phyloP scores from a whole-genome alignment of 2,113 vertebrate species.

The Mormyrus iriodes region DNA sequence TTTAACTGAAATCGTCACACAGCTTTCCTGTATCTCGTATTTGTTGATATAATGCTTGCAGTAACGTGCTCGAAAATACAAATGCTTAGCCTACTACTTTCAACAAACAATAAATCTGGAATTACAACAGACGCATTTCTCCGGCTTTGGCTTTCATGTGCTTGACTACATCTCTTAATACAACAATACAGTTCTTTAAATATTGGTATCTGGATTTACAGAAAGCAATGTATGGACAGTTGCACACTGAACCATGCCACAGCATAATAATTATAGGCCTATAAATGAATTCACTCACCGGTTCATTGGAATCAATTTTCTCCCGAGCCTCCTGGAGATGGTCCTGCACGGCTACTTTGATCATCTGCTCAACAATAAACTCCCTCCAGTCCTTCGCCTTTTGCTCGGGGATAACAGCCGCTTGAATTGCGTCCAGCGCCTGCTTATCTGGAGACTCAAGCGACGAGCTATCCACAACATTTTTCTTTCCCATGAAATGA shows the following conservation, averaged over 20 bases:
- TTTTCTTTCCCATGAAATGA: conserved; percentile 97
- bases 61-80: background rate
- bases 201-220: background rate
- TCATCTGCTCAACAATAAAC: conserved; percentile 64
- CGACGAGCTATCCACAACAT: conserved; percentile 52
- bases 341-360: conserved; percentile 62
- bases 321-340: conserved; percentile 54
- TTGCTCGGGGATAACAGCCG: conserved; percentile 46
- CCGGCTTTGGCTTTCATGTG: background rate
- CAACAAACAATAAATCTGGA: background rate
- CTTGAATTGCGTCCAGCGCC: conserved; percentile 26
- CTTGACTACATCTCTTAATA: background rate
- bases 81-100: background rate
- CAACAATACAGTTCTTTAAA: background rate
- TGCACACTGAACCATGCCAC: background rate
- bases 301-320: conserved; percentile 27
- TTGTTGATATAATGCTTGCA: background rate
- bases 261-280: background rate
- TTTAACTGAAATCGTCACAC: background rate
- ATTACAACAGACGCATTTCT: background rate
- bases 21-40: background rate
- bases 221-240: background rate
- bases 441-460: conserved; percentile 45
- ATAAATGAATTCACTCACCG: background rate
- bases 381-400: conserved; percentile 57